These are phyloP conservation scores for Corvus hawaiiensis DNA, from an alignment of 2,113 vertebrate species.

Conservation along the genomic window DNA sequence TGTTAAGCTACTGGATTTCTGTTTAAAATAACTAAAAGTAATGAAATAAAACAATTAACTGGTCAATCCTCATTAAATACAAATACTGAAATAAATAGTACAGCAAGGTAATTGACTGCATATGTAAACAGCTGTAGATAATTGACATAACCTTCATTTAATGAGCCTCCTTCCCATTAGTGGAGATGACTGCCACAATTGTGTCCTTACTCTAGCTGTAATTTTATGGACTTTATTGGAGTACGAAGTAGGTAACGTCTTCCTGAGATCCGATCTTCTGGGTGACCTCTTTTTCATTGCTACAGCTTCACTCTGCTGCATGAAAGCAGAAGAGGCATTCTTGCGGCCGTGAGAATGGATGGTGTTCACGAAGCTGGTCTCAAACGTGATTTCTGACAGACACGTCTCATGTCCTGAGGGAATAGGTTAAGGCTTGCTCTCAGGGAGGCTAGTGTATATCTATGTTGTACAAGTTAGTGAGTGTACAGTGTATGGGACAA, in stretches of 20 bases:
- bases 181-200: background rate
- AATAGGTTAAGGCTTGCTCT: background rate
- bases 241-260: background rate
- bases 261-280: background rate
- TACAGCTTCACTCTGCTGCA: background rate
- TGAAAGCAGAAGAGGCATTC: background rate
- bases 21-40: background rate
- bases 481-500: background rate
- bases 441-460: background rate
- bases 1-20: background rate
- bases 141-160: constrained; percentile 42
- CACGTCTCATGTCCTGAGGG: fast-evolving
- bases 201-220: background rate
- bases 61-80: constrained; percentile 27
- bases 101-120: constrained; percentile 46
- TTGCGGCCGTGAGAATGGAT: background rate
- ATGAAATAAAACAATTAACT: background rate
- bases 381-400: background rate
- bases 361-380: background rate
- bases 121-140: constrained; percentile 37
- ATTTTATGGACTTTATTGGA: background rate
- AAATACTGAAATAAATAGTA: constrained; percentile 41
- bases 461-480: background rate
- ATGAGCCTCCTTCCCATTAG: background rate
- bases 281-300: background rate